A percentile compares a stretch with the other conserved stretches of the same genome.
Conservation (phyloP, 2,888 invertebrate species). For the Aromia moschata region DNA sequence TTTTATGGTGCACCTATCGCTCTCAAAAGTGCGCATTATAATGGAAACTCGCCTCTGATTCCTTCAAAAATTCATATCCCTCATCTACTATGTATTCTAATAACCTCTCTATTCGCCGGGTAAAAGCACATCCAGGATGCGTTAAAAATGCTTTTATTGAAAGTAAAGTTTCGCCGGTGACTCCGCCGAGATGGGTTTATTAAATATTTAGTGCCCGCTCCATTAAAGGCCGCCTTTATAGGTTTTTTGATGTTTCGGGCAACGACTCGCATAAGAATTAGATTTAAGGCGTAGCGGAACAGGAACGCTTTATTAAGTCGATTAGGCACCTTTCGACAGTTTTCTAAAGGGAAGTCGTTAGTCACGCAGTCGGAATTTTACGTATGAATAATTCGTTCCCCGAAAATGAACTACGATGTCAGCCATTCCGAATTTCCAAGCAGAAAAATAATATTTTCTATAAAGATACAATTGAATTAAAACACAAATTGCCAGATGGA, state of each 20-base stretch:
- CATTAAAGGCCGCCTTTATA: conserved; percentile 23
- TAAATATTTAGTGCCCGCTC: conserved; percentile 13
- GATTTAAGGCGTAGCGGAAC: conserved; percentile 3
- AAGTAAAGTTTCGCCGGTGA: conserved; percentile 8
- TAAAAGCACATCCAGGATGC: neutral
- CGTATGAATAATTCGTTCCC: neutral
- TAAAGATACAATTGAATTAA: no score
- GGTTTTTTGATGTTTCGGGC: conserved; percentile 20
- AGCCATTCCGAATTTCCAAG: no score
- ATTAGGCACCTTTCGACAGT: neutral
- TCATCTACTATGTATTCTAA: neutral
- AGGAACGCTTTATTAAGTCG: conserved; percentile 5
- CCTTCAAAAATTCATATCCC: neutral
- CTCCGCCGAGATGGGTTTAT: conserved; percentile 17
- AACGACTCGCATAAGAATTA: conserved; percentile 20
- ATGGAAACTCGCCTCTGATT: no score
- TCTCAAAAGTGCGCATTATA: no score
- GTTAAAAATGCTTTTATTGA: conserved; percentile 11
- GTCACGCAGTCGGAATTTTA: neutral
- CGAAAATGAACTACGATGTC: no score
- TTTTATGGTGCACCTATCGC: no score
- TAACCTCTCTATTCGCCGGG: neutral
- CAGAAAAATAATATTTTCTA: no score
- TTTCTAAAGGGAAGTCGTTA: neutral
- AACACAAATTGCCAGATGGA: no score